Evolutionary conservation across 2,888 invertebrate species (phyloP), one percentile per base, ranked within the genome.

Genomic region (Lasioglossum vierecki): DNA sequence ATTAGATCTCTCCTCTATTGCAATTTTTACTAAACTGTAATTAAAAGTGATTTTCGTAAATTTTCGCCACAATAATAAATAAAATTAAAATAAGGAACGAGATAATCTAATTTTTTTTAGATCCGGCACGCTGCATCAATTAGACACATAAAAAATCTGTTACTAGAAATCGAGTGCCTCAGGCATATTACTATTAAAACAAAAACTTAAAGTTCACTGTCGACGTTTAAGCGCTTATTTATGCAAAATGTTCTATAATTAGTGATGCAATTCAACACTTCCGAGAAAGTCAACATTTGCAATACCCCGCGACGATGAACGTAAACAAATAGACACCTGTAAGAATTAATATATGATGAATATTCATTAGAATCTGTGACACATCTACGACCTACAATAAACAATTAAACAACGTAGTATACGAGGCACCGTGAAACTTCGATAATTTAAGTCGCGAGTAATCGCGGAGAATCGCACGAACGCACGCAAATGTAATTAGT

Each of bases 401-500:
- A 70, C n/a, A 13, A 41, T 41, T 18, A 22, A 30, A 66, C 8
- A 11, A 1, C 15, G 35, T 18, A 13, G 18, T 8, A 39, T 4
- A 44, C 11, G 22, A 22, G 11, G 26, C 41, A 74, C 73, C n/a
- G 70, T 78, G 4, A 66, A 30, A 15, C 39, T 66, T 26, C 76
- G 44, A 76, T 71, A 35, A 39, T 70, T 75, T n/a, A 30, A 15
- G 5, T 4, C 15, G 57, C 18, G 30, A 71, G 66, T 30, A n/a
- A 70, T 76, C 66, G 49, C 39, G 22, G 1, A 73, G 57, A 53
- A 74, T 86, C 80, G 73, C 44, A 76, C 44, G 15, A 70, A 70
- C 46, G 53, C n/a, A 35, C 6, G 30, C 57, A 73, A n/a, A n/a
- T 72, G 57, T 57, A 70, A 79, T 79, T 81, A 79, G 57, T 74